phyloP scores from a whole-genome alignment of 2,888 invertebrate genomes.

The Lochmaea capreae region DNA sequence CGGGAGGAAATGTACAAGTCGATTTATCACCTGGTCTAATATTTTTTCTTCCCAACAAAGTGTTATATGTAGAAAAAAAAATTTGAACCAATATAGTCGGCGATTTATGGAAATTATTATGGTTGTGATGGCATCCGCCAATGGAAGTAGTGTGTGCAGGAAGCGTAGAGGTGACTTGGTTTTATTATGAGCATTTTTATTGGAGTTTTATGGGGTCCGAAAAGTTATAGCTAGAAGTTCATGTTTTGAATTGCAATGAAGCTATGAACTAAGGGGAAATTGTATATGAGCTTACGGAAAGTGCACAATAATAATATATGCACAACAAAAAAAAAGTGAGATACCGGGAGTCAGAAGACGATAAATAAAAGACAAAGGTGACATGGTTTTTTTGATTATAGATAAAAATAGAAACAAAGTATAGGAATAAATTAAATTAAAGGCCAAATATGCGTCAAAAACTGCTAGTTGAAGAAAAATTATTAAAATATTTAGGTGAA shows the following conservation, averaged over 20 bases:
- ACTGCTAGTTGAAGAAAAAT: no score
- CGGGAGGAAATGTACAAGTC: no score
- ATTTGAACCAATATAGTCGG: neutral
- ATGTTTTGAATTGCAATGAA: constrained; percentile 16
- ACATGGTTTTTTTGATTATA: no score
- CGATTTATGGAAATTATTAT: constrained; percentile 14
- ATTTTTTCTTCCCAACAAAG: neutral
- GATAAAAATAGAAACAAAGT: no score
- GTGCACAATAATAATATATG: neutral
- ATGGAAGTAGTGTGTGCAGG: constrained; percentile 3
- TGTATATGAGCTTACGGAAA: neutral
- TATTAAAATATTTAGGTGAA: no score
- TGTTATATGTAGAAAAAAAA: neutral
- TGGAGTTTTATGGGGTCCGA: constrained; percentile 17
- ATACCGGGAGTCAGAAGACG: no score
- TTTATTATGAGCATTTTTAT: constrained; percentile 20
- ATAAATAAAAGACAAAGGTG: no score
- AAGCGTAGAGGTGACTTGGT: constrained; percentile 15
- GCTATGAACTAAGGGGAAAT: neutral
- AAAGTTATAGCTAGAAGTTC: constrained; percentile 16
- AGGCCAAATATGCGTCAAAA: no score
- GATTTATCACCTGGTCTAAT: neutral
- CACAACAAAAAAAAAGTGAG: neutral
- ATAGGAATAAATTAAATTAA: no score
- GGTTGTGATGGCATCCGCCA: constrained; percentile 6